Percentiles rank a stretch among this genome's conserved stretches.
phyloP scores from a whole-genome alignment of 2,113 vertebrate genomes.

The Petrocephalus microphthalmus region DNA sequence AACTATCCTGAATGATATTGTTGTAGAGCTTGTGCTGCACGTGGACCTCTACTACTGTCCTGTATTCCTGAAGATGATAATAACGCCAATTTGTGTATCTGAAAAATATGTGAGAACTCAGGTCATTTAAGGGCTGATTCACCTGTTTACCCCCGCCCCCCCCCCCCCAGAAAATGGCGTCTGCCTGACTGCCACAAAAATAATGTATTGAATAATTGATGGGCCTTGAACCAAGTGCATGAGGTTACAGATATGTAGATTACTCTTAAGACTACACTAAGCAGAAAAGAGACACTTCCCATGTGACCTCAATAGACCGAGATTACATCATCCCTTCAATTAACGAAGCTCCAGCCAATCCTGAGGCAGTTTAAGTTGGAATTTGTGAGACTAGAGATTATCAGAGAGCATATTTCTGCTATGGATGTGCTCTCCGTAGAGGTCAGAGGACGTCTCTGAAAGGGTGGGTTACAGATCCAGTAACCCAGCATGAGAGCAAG shows the following conservation, averaged over 20 bases:
- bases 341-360: neutral
- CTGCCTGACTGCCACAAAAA: slow-evolving; percentile 23
- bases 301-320: slow-evolving; percentile 50
- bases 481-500: neutral
- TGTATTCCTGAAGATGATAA: neutral
- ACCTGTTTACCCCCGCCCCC: too few relatives aligned
- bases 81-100: neutral
- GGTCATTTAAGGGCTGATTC: neutral
- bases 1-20: neutral
- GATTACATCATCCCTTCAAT: slow-evolving; percentile 44
- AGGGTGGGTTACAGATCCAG: neutral
- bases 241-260: slow-evolving; percentile 33
- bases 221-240: slow-evolving; percentile 44
- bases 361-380: slow-evolving; percentile 22
- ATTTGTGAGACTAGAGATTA: slow-evolving; percentile 26
- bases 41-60: neutral
- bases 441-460: slow-evolving; percentile 20
- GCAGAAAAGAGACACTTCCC: slow-evolving; percentile 42
- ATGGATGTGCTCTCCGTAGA: slow-evolving; percentile 14
- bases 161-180: neutral
- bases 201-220: slow-evolving; percentile 51
- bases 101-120: neutral
- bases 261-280: slow-evolving; percentile 47
- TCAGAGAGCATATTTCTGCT: slow-evolving; percentile 26
- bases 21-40: neutral